A percentile compares a stretch with the other conserved stretches of the same genome.
phyloP scores from a whole-genome alignment of 2,888 invertebrate species.

The Chrysotoxum bicinctum region DNA sequence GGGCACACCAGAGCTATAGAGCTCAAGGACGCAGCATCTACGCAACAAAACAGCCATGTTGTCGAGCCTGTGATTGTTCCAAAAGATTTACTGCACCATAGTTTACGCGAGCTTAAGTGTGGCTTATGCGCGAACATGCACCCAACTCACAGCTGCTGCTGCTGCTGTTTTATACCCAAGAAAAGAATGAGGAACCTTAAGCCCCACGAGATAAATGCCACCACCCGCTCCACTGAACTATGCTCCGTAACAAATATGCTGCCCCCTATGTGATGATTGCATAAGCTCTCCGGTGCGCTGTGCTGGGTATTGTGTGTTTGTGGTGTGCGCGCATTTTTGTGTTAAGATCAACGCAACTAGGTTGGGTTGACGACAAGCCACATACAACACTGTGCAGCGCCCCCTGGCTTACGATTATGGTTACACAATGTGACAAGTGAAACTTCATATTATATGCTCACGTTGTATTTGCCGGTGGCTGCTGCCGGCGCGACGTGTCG shows the following conservation, averaged over 20 bases:
- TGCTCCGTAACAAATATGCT: constrained; percentile 60
- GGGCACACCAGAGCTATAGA: constrained; percentile 9
- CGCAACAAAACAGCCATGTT: constrained; percentile 40
- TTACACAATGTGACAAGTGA: constrained; percentile 72
- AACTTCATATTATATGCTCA: constrained; percentile 47
- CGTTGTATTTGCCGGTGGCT: constrained; percentile 5
- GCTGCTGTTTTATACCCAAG: constrained; percentile 27
- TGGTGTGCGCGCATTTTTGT: constrained; percentile 31
- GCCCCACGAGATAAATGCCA: constrained; percentile 62
- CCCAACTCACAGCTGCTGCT: constrained; percentile 51
- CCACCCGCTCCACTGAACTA: constrained; percentile 72
- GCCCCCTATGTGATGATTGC: constrained; percentile 47
- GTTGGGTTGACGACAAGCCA: constrained; percentile 62
- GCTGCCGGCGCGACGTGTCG: constrained; percentile 16
- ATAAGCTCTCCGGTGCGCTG: constrained; percentile 34
- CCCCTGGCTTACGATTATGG: constrained; percentile 50
- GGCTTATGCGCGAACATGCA: constrained; percentile 64
- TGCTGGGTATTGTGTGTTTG: not conserved
- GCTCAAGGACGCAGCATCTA: constrained; percentile 71
- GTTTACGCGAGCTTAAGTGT: constrained; percentile 58
- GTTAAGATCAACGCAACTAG: constrained; percentile 62
- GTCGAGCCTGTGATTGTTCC: constrained; percentile 62
- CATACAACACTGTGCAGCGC: constrained; percentile 43
- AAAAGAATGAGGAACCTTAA: constrained; percentile 57
- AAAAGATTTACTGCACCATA: constrained; percentile 60